Percentiles rank a stretch among this genome's conserved stretches.
phyloP scores from a whole-genome alignment of 2,888 invertebrate genomes.

The Muscina levida region DNA sequence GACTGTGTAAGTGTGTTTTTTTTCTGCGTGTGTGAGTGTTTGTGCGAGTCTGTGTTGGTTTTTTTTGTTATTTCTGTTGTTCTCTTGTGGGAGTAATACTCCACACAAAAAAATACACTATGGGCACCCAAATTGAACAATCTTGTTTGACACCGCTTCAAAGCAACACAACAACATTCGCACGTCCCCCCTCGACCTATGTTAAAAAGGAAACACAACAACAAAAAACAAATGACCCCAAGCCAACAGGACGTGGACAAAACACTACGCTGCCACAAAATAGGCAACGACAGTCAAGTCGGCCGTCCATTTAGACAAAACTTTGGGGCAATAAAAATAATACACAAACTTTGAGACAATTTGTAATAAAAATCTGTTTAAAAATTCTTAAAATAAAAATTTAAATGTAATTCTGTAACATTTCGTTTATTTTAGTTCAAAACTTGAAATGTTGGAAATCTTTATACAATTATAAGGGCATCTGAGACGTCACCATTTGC shows the following conservation, averaged over 20 bases:
- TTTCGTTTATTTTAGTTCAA: conserved; percentile 11
- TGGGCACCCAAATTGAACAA: conserved; percentile 18
- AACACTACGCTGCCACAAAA: neutral
- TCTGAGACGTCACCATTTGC: conserved; percentile 29
- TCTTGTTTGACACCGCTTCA: conserved; percentile 21
- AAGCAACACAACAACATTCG: conserved; percentile 20
- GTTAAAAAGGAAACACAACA: neutral
- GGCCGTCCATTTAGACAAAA: neutral
- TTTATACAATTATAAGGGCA: conserved; percentile 37
- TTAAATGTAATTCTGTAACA: conserved; percentile 34
- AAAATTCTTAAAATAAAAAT: conserved; percentile 45
- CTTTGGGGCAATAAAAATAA: conserved; percentile 34
- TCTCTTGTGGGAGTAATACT: neutral
- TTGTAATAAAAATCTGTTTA: conserved; percentile 56
- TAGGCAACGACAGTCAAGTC: neutral
- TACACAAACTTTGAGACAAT: conserved; percentile 48
- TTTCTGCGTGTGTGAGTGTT: no score
- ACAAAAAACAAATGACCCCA: neutral
- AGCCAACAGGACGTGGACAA: neutral
- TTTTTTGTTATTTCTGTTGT: neutral
- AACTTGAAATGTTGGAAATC: neutral
- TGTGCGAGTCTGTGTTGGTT: no score
- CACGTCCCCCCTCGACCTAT: neutral
- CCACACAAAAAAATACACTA: conserved; percentile 9
- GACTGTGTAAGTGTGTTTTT: neutral